These are phyloP conservation scores for Myanophis thanlyinensis DNA, from an alignment of 2,113 vertebrate genomes.

Conservation along the genomic window DNA sequence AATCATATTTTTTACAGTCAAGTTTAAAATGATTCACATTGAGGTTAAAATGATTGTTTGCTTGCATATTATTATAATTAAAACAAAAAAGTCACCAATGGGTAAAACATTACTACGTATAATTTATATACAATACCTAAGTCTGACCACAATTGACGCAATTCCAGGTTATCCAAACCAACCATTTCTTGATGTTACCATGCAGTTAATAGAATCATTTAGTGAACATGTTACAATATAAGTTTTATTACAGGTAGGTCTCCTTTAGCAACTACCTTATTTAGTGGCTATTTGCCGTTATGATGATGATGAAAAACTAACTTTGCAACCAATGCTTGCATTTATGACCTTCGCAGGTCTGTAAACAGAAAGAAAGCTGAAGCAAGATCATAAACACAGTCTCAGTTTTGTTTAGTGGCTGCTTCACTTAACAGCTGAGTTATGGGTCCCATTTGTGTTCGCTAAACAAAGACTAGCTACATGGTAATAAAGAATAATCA, in stretches of 20 bases:
- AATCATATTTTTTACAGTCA: too few species aligned
- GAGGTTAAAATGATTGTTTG: too few species aligned
- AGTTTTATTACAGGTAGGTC: not conserved
- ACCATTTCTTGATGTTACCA: not conserved
- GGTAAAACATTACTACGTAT: too few species aligned
- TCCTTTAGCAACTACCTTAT: not conserved
- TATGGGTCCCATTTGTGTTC: not conserved
- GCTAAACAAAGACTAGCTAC: not conserved
- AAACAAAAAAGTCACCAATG: too few species aligned
- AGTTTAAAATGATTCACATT: too few species aligned
- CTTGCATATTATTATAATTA: too few species aligned
- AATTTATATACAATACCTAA: too few species aligned
- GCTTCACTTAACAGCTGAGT: not conserved
- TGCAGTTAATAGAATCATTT: not conserved
- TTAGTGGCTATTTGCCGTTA: not conserved
- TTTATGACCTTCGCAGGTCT: not conserved
- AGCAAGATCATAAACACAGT: not conserved
- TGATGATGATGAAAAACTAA: not conserved
- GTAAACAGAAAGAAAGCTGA: not conserved
- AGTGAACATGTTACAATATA: not conserved
- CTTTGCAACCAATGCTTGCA: not conserved
- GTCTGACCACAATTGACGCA: too few species aligned
- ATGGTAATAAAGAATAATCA: not conserved
- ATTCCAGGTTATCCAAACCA: too few species aligned
- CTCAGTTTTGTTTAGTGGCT: not conserved